Conservation (phyloP, 2,797 vertebrate genomes). For the Paguma larvata region DNA sequence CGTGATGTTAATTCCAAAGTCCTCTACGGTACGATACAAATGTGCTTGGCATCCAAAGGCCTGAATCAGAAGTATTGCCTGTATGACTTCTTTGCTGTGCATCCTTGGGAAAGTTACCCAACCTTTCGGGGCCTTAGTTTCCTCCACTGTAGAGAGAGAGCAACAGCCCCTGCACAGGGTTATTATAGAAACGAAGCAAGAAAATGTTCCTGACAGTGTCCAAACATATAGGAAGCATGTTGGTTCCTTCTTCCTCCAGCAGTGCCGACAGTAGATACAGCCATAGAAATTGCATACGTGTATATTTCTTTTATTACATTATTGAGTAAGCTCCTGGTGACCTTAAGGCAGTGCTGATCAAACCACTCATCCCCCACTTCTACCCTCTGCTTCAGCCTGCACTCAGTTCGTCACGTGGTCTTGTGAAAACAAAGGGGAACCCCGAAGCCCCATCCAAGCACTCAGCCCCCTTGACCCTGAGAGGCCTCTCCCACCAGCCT, state of each 20-base stretch:
- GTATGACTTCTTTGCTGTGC: background rate
- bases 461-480: background rate
- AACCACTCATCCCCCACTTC: background rate
- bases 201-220: background rate
- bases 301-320: background rate
- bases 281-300: fast-evolving
- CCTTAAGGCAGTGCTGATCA: too few relatives aligned
- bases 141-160: background rate
- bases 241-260: background rate
- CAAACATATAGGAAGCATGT: background rate
- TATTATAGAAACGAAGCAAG: background rate
- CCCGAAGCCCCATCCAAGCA: too few relatives aligned
- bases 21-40: background rate
- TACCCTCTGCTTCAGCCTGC: background rate
- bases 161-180: background rate
- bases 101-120: background rate
- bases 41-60: background rate
- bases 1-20: background rate
- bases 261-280: background rate
- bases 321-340: background rate
- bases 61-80: background rate
- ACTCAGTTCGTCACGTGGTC: background rate
- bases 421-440: background rate
- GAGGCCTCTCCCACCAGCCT: background rate
- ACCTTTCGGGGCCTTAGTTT: background rate